Base-by-base conservation (phyloP, 2,797 vertebrate species). In the Oreonectes daqikongensis region DNA sequence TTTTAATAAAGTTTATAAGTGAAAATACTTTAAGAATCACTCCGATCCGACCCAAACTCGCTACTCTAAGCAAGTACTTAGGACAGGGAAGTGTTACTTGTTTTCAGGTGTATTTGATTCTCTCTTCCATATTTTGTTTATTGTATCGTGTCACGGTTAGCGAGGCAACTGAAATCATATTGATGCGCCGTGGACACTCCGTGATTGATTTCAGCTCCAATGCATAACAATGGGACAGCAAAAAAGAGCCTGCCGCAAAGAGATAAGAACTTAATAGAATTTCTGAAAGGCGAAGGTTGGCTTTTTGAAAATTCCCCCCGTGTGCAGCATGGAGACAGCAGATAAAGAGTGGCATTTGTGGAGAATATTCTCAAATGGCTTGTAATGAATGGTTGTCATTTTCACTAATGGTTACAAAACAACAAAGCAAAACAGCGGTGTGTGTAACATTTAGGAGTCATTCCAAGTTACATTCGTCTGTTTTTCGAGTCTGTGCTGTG, bases 241-340 rank as follows among this genome's bases (percentile, higher is more conserved):
- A 90, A 90, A 92, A 93, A 93, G 89, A 91, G 95, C 90, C 96
- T 98, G 96, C 92, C 92, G 93, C 91, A 92, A 89, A 92, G 91
- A 91, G 95, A 98, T 97, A 98, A 97, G 95, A 92, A 92, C 95
- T 95, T 94, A 95, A 95, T 95, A 96, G 95, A 95, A 96, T 96
- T 94, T 95, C 92, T 94, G 93, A 95, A 95, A 94, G 94, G 93
- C 93, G 90, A 93, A 95, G 94, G 92, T 96, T 94, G 89, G 94
- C 93, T 94, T 94, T 94, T 93, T 94, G 93, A 95, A 95, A 94
- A 94, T 95, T 94, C 93, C 92, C 91, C 85, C 90, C 90, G 89
- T 93, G 86, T 88, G 61, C 87, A 84, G 93, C 86, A 86, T 94
- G 95, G 93, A 92, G 93, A 90, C 91, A 90, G 89, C 88, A 95